Base-by-base conservation (phyloP, 2,797 vertebrate species). In the Pangasius mekongensis region DNA sequence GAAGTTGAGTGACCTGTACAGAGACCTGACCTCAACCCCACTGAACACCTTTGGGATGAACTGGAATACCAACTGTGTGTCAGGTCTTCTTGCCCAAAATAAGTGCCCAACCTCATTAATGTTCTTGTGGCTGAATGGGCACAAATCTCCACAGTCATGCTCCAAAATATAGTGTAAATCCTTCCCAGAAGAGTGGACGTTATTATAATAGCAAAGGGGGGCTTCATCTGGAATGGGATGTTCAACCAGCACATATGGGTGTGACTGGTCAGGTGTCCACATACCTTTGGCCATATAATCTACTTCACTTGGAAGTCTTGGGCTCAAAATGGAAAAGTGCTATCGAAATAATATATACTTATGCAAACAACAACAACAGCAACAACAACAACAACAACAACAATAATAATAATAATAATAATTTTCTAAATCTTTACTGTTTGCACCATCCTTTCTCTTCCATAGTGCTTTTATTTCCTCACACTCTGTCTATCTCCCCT, bases 401-500 rank as follows among this genome's bases (percentile, higher is more conserved):
- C 1, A 54, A 56, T 20, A 69, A 39, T 10, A 49, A 27, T 18
- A 36, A 24, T 24, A 81, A 3, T 36, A 82, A 8, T 4, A 49
- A 66, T 83, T 66, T 0, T 10, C 14, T 66, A 20, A 20, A 49
- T 52, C 8, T 73, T 85, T 27, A 20, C 18, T 22, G 14, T 20
- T 52, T 85, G 27, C 24, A 9, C 39, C 20, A 62, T 43, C 24
- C 30, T 64, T 74, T 36, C n/a, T 73, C 1, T 83, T 76, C 14
- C n/a, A 71, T 43, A 2, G 43, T 83, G 67, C 83, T n/a, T 69
- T 10, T 76, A 56, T 18, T 6, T 60, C 18, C 60, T 62, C 87
- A 83, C 89, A 64, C 49, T 62, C 62, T 69, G 77, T 64, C 43
- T 58, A 58, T 43, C 24, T 56, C 76, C 60, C 66, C 22, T 64